Evolutionary conservation across 2,113 vertebrate species (phyloP).

Genomic region (Pseudopodoces humilis): DNA sequence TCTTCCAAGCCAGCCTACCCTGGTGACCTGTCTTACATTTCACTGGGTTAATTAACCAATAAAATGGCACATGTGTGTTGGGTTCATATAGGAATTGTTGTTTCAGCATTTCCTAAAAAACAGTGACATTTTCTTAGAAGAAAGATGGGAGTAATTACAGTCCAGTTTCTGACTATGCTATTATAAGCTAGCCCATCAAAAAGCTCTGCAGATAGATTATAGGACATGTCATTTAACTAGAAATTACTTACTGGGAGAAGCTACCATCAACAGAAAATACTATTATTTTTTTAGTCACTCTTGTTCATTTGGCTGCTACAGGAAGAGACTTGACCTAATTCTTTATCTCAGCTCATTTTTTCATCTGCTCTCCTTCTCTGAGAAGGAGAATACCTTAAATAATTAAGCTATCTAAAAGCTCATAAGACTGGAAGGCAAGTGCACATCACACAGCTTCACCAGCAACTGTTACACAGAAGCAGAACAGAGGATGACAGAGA

Average conservation of each 20-base stretch:
- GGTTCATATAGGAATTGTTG: not conserved
- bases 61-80: not conserved
- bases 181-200: not conserved
- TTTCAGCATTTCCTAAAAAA: not conserved
- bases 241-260: not conserved
- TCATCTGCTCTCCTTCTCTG: not conserved
- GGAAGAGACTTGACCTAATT: not conserved
- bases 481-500: not conserved
- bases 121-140: not conserved
- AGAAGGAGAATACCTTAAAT: slow-evolving; percentile 21
- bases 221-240: not conserved
- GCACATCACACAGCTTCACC: not conserved
- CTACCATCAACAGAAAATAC: not conserved
- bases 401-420: not conserved
- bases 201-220: not conserved
- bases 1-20: not conserved
- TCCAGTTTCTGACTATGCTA: not conserved
- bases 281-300: not conserved
- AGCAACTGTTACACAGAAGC: not conserved
- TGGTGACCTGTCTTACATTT: not conserved
- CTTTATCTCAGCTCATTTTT: not conserved
- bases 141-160: not conserved
- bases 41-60: not conserved
- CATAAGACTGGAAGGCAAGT: not conserved
- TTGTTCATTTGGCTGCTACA: not conserved